phyloP scores from a whole-genome alignment of 2,797 vertebrate genomes.

The Sphenopsis melanotis region DNA sequence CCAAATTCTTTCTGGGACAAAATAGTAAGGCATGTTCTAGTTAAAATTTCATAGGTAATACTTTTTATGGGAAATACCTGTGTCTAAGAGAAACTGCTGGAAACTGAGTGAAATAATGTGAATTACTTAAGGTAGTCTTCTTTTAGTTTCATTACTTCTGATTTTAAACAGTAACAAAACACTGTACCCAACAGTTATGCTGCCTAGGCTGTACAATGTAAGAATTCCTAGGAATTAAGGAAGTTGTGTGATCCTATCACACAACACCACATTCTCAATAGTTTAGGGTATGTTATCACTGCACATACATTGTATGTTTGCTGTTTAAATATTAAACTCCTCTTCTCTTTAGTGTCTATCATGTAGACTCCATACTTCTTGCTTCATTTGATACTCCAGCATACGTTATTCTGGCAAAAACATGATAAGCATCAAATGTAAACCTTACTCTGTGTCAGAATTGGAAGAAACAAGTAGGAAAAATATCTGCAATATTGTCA shows the following conservation, averaged over 20 bases:
- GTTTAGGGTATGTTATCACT: not conserved
- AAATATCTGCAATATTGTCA: not conserved
- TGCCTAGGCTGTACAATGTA: not conserved
- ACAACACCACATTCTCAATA: not conserved
- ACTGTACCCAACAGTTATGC: not conserved
- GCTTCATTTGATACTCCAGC: not conserved
- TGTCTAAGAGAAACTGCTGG: not conserved
- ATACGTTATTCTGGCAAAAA: not conserved
- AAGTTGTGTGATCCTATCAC: not conserved
- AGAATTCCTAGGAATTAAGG: not conserved
- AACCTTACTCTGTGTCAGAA: not conserved
- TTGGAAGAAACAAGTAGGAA: not conserved
- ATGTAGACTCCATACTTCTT: not conserved
- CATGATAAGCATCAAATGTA: not conserved
- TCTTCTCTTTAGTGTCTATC: not conserved
- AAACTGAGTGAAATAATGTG: not conserved
- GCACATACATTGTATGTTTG: not conserved
- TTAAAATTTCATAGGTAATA: constrained; percentile 13
- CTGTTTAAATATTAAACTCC: not conserved
- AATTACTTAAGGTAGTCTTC: not conserved
- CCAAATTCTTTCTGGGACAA: not conserved
- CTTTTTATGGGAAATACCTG: not conserved
- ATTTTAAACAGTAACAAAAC: not conserved
- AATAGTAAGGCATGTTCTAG: not conserved
- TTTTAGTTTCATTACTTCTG: not conserved